These are phyloP conservation scores for Habrosyne pyritoides DNA, from an alignment of 2,888 invertebrate species.

Conservation along the genomic window DNA sequence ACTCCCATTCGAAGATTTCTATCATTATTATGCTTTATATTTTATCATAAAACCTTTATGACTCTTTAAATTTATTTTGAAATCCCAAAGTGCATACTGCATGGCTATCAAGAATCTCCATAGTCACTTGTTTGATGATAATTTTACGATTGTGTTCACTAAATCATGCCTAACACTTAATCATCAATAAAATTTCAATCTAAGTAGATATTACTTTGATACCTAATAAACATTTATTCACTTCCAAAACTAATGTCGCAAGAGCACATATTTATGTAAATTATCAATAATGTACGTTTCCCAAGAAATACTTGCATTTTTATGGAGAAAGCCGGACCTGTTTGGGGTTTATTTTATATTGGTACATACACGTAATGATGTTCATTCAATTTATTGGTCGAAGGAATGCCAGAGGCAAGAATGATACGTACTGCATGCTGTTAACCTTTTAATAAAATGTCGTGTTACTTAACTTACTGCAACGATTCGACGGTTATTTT, in stretches of 20 bases:
- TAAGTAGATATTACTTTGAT: neutral
- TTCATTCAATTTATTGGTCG: conserved; percentile 24
- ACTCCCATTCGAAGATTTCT: too few species aligned
- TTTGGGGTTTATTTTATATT: conserved; percentile 43
- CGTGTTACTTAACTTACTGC: conserved; percentile 6
- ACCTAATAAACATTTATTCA: neutral
- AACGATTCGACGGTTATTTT: too few species aligned
- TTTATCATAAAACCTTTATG: too few species aligned
- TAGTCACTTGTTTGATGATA: too few species aligned
- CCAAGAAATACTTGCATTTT: conserved; percentile 57
- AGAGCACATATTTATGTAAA: conserved; percentile 30
- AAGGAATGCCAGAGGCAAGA: conserved; percentile 3
- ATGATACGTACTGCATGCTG: neutral
- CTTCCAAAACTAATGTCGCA: conserved; percentile 5
- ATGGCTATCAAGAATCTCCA: too few species aligned
- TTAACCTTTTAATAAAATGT: conserved; percentile 8
- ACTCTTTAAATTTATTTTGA: too few species aligned
- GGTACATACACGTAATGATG: conserved; percentile 42
- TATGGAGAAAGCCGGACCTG: conserved; percentile 62
- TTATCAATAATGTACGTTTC: conserved; percentile 53
- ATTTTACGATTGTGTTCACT: neutral
- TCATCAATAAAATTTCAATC: neutral
- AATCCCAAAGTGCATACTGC: too few species aligned
- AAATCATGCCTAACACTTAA: neutral
- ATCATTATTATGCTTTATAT: too few species aligned